Evolutionary conservation across 2,113 vertebrate species (phyloP), one percentile per base, ranked within the genome.

Genomic region (Cottus gobio): DNA sequence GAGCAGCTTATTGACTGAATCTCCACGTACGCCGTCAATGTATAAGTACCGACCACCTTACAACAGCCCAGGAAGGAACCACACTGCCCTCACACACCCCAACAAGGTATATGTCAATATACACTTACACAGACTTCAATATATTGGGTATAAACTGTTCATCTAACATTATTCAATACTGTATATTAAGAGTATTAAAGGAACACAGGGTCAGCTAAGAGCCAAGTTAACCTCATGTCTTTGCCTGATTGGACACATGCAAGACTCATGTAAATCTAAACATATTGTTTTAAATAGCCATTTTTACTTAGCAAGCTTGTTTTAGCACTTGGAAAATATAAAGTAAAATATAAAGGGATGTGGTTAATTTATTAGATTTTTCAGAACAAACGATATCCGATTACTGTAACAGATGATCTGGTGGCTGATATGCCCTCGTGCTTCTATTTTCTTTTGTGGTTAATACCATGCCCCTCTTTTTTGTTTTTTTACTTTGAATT

Each of bases 11-110:
- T 88, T 99, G 91, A 93, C 89, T 85, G 97, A 98, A 76, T 96
- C 96, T 89, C 97, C 97, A 24, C 96, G 96, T 0, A 98, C 97
- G 1, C 97, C 97, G 11, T 97, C 97, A 56, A 97, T 99, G 96
- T 99, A 96, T 93, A 98, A 97, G 95, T 99, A 98, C 83, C 92
- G 96, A 72, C 98, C 96, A 0, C 94, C 96, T n/a, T 96, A 95
- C 91, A 97, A 93, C 94, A 98, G 96, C 93, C 96, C 96, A 77
- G 97, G 96, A 72, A 95, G 87, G 85, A 96, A 95, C 89, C 94
- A 96, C 89, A 82, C 86, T 3, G 91, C 90, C 36, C 84, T 91
- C 37, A 78, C 92, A 66, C 93, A 95, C 77, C 92, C 92, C 54
- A 94, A 84, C 83, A 96, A 95, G 95, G 95, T 96, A 93, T 30